phyloP scores from a whole-genome alignment of 2,888 invertebrate species.

The Tyria jacobaeae region DNA sequence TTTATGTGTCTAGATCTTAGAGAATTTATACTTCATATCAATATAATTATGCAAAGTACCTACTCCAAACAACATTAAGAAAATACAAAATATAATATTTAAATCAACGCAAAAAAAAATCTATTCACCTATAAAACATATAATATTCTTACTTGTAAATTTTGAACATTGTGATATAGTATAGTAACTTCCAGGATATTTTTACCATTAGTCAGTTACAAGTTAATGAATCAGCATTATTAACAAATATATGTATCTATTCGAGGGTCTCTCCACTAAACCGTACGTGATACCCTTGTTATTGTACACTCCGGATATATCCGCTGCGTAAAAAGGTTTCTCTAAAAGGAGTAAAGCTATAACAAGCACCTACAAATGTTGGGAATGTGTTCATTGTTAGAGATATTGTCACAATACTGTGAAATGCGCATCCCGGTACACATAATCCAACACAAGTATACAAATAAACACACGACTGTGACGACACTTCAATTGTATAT shows the following conservation, averaged over 20 bases:
- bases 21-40: too few species aligned
- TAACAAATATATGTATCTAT: not conserved
- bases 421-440: not conserved
- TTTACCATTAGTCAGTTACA: too few species aligned
- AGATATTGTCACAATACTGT: not conserved
- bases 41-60: too few species aligned
- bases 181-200: too few species aligned
- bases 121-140: too few species aligned
- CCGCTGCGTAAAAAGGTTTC: not conserved
- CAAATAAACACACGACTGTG: not conserved
- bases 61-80: too few species aligned
- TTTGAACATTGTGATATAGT: too few species aligned
- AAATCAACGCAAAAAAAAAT: too few species aligned
- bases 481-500: not conserved
- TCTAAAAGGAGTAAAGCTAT: not conserved
- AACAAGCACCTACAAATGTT: not conserved
- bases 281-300: not conserved
- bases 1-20: too few species aligned
- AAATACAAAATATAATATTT: too few species aligned
- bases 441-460: not conserved
- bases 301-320: not conserved
- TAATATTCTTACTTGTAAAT: too few species aligned
- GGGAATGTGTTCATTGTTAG: not conserved
- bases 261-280: not conserved
- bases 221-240: too few species aligned